phyloP scores from a whole-genome alignment of 2,113 vertebrate genomes.

The Eclectus roratus region DNA sequence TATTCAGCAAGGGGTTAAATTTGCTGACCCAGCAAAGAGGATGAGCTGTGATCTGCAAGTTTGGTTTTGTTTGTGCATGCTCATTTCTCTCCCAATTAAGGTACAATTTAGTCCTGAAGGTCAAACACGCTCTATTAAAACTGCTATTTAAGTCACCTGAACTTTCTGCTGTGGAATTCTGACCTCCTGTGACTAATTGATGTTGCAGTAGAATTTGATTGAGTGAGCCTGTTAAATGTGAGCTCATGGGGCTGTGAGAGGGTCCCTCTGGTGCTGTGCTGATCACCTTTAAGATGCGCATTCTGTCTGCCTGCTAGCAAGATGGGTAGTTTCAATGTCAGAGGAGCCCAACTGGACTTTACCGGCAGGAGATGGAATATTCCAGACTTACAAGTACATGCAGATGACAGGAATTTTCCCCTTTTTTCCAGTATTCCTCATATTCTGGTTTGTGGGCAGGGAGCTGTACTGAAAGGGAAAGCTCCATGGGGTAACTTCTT shows the following conservation, averaged over 20 bases:
- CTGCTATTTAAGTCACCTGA: background rate
- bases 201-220: background rate
- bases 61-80: background rate
- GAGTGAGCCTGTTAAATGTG: background rate
- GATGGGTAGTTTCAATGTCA: background rate
- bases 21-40: background rate
- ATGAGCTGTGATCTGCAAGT: background rate
- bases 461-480: background rate
- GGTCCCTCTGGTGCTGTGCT: background rate
- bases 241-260: background rate
- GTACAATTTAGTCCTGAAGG: background rate
- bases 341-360: background rate
- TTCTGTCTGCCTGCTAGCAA: background rate
- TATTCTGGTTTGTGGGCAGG: background rate
- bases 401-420: background rate
- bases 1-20: background rate
- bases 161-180: background rate
- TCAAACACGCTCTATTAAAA: background rate
- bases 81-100: background rate
- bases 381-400: background rate
- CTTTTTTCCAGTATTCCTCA: background rate
- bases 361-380: background rate
- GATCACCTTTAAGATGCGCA: accelerated
- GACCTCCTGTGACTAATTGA: background rate
- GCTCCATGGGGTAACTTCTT: background rate